A percentile compares a stretch with the other conserved stretches of the same genome.
These are phyloP conservation scores for Criorhina ranunculi DNA, from an alignment of 2,888 invertebrate species.

Conservation along the genomic window DNA sequence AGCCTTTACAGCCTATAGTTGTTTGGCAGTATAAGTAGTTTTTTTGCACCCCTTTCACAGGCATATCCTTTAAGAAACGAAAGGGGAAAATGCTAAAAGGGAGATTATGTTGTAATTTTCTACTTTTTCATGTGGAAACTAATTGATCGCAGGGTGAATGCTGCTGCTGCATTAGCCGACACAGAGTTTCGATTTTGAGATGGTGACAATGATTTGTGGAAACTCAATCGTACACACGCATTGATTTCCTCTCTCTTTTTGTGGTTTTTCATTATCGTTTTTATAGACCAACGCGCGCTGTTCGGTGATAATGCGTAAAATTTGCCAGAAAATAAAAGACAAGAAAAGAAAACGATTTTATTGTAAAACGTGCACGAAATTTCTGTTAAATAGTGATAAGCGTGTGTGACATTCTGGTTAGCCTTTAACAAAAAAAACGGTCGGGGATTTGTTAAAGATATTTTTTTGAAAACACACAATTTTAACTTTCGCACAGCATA, in stretches of 20 bases:
- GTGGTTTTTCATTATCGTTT: conserved; percentile 30
- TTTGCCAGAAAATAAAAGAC: background rate
- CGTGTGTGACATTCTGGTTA: conserved; percentile 25
- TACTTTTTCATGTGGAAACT: conserved; percentile 60
- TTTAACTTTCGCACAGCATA: conserved; percentile 21
- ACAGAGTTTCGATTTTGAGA: background rate
- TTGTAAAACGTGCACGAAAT: background rate
- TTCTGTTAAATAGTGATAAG: conserved; percentile 26
- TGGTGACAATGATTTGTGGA: conserved; percentile 1
- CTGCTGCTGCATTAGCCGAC: conserved; percentile 20
- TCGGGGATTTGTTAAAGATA: background rate
- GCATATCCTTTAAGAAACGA: background rate
- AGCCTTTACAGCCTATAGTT: conserved; percentile 1
- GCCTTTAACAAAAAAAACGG: background rate
- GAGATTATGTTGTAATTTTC: conserved; percentile 53
- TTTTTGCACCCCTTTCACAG: conserved; percentile 22
- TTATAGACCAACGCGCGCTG: conserved; percentile 35
- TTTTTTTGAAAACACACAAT: background rate
- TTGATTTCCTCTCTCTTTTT: too few relatives aligned
- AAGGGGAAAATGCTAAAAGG: conserved; percentile 24
- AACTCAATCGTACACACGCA: background rate
- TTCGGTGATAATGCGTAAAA: conserved; percentile 43
- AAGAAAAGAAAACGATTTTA: background rate
- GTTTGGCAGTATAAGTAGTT: conserved; percentile 1
- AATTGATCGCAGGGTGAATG: conserved; percentile 39